Evolutionary conservation across 2,888 invertebrate species (phyloP), one percentile per base, ranked within the genome.

Genomic region (Phyto melanocephala): DNA sequence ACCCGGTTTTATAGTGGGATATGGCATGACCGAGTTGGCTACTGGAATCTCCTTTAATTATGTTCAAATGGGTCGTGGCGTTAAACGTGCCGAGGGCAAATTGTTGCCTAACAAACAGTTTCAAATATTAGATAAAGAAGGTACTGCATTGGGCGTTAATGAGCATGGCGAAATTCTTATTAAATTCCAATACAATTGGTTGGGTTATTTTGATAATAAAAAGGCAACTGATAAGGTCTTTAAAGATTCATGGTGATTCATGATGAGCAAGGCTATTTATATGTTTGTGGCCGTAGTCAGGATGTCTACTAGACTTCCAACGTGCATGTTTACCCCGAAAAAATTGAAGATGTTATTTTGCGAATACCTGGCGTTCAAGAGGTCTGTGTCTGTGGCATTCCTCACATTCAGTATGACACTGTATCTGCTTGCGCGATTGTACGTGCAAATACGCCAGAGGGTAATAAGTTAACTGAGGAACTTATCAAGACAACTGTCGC

Each of bases 291-390:
- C 1, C 86, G 90, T 1, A 87, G 87, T 35, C 87, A 87, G 28
- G 90, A 90, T 22, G 87, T 90, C 70, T 86, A 90, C 7, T 89
- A 88, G 76, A 88, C 86, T 62, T 86, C 86, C 52, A 85, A 86
- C 80, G 88, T 87, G 62, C 87, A 87, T 52, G 86, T 89, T 1
- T 88, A 87, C 62, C 90, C 90, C 2, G 84, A 85, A 11, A 89
- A 88, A 84, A 88, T 90, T 10, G 90, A 90, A 65, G 86, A 88
- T 60, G 85, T 88, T 6, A 83, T 90, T 1, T 35, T 85, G 0
- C 75, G 85, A n/a, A 65, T 89, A 20, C 85, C 88, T 0, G 88
- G 87, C 0, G 87, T 90, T 0, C 79, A 84, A 28, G 87, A 88
- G 62, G 86, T 85, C 20, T 90, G 89, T 56, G 88, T 89, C 22